Evolutionary conservation across 37 sponge, comb jelly and placozoan genomes (phyloP).

Genomic region (Cladorhizidae sp.): DNA sequence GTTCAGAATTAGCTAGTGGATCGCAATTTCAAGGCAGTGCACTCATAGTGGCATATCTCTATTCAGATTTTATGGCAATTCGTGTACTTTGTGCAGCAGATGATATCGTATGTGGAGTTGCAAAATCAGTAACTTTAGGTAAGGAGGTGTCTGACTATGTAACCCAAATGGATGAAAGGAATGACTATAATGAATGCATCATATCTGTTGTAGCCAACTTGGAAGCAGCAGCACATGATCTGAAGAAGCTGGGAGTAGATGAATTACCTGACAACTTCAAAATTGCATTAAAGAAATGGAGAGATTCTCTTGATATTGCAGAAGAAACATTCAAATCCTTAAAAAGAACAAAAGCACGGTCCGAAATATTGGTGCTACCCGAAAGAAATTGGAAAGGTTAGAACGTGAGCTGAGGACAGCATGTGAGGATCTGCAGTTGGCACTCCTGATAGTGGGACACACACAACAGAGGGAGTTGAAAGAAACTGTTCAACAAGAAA

Average conservation of each 20-base stretch:
- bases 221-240: not conserved
- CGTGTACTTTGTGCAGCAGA: no score
- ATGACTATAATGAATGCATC: not conserved
- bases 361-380: not conserved
- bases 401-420: not conserved
- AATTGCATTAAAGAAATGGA: not conserved
- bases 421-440: not conserved
- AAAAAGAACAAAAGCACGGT: not conserved
- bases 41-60: no score
- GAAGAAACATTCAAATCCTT: not conserved
- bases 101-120: no score
- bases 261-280: not conserved
- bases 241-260: not conserved
- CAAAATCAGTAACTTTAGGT: no score
- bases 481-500: not conserved
- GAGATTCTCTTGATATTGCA: not conserved
- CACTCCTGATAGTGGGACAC: not conserved
- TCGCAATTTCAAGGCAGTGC: no score
- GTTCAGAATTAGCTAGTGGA: no score
- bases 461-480: not conserved
- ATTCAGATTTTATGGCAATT: no score
- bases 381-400: not conserved
- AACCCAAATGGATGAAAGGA: not conserved
- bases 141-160: not conserved
- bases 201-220: not conserved